Conservation (phyloP, 2,113 vertebrate species). For the Archilochus colubris region DNA sequence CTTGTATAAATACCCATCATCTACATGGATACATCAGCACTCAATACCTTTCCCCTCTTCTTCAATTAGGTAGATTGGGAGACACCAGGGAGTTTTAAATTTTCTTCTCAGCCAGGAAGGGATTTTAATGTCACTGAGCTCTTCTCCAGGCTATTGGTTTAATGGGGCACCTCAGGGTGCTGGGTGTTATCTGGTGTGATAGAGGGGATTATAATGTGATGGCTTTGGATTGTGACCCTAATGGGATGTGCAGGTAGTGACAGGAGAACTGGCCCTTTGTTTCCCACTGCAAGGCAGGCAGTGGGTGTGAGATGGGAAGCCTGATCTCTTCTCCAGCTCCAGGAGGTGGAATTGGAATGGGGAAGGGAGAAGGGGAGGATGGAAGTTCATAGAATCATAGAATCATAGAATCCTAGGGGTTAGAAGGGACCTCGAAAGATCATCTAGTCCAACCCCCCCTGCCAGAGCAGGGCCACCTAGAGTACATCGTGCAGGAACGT, state of each 20-base stretch:
- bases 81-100: neutral
- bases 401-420: too few relatives aligned
- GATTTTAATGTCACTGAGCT: constrained; percentile 20
- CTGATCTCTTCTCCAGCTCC: neutral
- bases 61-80: constrained; percentile 7
- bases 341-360: neutral
- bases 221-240: neutral
- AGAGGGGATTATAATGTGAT: constrained; percentile 28
- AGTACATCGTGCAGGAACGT: too few relatives aligned
- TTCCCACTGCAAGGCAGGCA: neutral
- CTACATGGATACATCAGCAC: neutral
- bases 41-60: constrained; percentile 2
- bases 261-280: neutral
- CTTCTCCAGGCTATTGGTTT: neutral
- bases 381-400: too few relatives aligned
- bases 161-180: neutral
- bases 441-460: too few relatives aligned
- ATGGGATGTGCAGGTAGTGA: neutral
- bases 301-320: neutral
- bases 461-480: too few relatives aligned
- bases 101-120: constrained; percentile 20
- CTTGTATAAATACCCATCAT: neutral
- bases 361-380: neutral
- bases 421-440: too few relatives aligned
- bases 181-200: constrained; percentile 5